Conservation (phyloP, 2,797 vertebrate genomes). For the Pipistrellus pipistrellus region DNA sequence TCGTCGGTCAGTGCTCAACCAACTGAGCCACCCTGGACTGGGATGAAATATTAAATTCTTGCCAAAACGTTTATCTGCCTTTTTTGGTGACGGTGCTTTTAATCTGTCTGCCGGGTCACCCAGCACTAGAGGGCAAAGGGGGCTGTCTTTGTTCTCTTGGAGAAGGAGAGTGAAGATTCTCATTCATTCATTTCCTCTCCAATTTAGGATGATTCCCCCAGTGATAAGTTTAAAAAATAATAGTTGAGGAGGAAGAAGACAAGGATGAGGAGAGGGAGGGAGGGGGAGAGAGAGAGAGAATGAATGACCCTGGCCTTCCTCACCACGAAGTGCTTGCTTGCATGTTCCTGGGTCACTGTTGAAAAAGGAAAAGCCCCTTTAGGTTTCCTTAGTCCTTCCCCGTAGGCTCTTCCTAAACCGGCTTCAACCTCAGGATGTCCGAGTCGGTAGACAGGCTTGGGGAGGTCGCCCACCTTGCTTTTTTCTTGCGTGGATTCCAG, state of each 20-base stretch:
- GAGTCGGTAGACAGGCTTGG: not conserved
- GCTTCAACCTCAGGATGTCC: not conserved
- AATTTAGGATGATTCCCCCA: not conserved
- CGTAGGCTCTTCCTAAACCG: not conserved
- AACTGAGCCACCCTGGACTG: too few species aligned
- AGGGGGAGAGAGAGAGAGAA: too few species aligned
- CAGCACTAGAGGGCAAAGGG: not conserved
- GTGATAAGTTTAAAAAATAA: not conserved
- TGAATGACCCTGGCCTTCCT: not conserved
- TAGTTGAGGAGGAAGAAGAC: not conserved
- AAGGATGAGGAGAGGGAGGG: too few species aligned
- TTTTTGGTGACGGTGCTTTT: not conserved
- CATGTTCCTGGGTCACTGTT: accelerated
- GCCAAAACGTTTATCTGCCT: not conserved
- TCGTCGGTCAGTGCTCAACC: too few species aligned
- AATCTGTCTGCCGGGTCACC: not conserved
- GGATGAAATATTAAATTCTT: not conserved
- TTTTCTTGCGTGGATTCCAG: not conserved
- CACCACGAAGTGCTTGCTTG: not conserved
- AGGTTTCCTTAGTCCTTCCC: not conserved
- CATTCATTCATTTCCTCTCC: not conserved
- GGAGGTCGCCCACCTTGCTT: accelerated
- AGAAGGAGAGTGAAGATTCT: not conserved
- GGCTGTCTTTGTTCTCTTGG: not conserved
- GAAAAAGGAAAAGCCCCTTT: not conserved